These are phyloP conservation scores for Hyles lineata DNA, from an alignment of 2,888 invertebrate species.

Conservation along the genomic window DNA sequence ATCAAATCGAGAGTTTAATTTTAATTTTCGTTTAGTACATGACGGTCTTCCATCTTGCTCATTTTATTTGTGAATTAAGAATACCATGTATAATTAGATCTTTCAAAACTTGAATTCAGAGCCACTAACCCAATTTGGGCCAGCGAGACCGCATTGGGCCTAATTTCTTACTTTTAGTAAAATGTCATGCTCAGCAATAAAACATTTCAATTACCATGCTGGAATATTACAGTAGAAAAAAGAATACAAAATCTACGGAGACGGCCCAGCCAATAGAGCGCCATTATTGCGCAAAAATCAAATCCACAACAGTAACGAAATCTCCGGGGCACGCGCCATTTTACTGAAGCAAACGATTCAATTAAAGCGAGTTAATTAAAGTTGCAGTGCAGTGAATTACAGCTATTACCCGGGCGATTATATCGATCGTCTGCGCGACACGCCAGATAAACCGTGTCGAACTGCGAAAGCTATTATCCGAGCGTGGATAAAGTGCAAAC, in stretches of 20 bases:
- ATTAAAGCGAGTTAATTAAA: slow-evolving; percentile 15
- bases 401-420: neutral
- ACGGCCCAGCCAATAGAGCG: neutral
- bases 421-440: neutral
- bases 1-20: too few relatives aligned
- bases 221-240: neutral
- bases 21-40: too few relatives aligned
- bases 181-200: too few relatives aligned
- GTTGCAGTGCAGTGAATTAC: slow-evolving; percentile 7
- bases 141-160: too few relatives aligned
- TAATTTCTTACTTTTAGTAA: too few relatives aligned
- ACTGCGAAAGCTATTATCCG: slow-evolving; percentile 15
- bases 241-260: neutral
- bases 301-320: neutral
- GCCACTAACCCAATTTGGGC: too few relatives aligned
- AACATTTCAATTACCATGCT: too few relatives aligned
- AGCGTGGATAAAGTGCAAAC: neutral
- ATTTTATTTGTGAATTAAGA: too few relatives aligned
- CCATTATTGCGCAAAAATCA: neutral
- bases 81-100: too few relatives aligned
- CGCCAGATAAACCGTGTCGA: slow-evolving; percentile 6
- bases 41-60: too few relatives aligned
- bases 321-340: neutral
- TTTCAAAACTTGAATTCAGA: too few relatives aligned
- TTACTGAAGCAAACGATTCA: neutral